Evolutionary conservation across 2,113 vertebrate species (phyloP).

Genomic region (Alligator sinensis): DNA sequence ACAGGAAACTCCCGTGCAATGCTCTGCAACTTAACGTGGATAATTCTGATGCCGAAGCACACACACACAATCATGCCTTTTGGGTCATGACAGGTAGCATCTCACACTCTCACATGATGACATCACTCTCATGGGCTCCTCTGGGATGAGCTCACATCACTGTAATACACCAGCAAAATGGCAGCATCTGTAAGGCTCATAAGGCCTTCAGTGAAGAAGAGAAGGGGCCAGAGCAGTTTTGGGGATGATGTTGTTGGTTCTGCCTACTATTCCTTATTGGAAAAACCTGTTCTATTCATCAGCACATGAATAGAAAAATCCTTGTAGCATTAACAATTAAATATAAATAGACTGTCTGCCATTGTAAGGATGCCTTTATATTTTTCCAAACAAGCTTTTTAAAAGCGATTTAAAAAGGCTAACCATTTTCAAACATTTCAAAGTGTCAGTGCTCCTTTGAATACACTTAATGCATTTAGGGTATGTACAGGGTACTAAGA

Average conservation of each 20-base stretch:
- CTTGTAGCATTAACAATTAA: not conserved
- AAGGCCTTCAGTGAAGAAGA: not conserved
- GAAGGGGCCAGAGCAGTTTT: not conserved
- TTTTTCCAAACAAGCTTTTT: rapidly evolving
- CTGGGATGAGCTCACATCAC: not conserved
- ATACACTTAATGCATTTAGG: not conserved
- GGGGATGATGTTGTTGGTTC: not conserved
- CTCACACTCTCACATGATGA: not conserved
- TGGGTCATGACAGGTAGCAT: not conserved
- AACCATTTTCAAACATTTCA: not conserved
- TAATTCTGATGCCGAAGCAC: too few relatives aligned
- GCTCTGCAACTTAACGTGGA: too few relatives aligned
- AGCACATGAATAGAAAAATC: not conserved
- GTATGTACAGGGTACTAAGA: not conserved
- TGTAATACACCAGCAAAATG: not conserved
- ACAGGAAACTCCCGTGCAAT: too few relatives aligned
- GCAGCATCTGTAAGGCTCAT: not conserved
- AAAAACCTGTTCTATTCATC: not conserved
- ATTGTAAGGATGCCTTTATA: not conserved
- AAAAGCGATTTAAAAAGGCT: not conserved
- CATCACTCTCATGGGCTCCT: not conserved
- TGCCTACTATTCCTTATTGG: not conserved
- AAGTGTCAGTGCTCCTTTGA: not conserved
- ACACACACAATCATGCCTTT: too few relatives aligned
- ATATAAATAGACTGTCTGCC: not conserved